A percentile compares a stretch with the other conserved stretches of the same genome.
phyloP scores from a whole-genome alignment of 37 sponge, comb jelly and placozoan genomes.

The Halichondria panicea region DNA sequence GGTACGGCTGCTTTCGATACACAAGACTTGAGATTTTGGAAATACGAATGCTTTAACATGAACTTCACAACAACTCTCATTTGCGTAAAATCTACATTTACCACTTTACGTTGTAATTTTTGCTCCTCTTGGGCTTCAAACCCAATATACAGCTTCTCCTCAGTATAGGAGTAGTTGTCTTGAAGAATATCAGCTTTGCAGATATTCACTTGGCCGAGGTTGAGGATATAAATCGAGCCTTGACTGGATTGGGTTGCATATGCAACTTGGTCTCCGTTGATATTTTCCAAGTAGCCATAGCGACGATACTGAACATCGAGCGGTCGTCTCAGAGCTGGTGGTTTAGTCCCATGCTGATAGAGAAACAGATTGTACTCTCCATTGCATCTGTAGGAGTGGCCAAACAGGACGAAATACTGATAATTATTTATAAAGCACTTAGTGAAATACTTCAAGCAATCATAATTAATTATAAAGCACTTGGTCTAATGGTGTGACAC shows the following conservation, averaged over 20 bases:
- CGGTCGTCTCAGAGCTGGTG: background rate
- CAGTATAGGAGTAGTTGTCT: slow-evolving; percentile 9
- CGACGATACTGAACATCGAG: background rate
- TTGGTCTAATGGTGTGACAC: too few relatives aligned
- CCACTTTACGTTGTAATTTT: background rate
- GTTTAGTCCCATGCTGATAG: slow-evolving; percentile 8
- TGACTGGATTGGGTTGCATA: slow-evolving; percentile 54
- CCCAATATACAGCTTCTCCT: slow-evolving; percentile 23
- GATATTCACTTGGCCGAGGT: background rate
- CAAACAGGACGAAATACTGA: background rate
- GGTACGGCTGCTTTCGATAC: background rate
- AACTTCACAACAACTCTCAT: background rate
- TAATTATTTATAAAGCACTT: too few relatives aligned
- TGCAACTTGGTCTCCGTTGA: slow-evolving; percentile 36
- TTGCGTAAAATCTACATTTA: background rate
- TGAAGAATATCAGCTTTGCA: slow-evolving; percentile 11
- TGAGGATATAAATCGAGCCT: slow-evolving; percentile 9
- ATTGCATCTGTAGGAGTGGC: slow-evolving; percentile 34
- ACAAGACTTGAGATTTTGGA: background rate
- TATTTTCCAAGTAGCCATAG: slow-evolving; percentile 12
- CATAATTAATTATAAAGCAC: too few relatives aligned
- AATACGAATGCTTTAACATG: background rate
- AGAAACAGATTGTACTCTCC: slow-evolving; percentile 28
- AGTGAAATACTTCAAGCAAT: too few relatives aligned
- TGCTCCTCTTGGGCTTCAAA: background rate